Evolutionary conservation across 1,140 invertebrate genomes (phyloP).

Genomic region (Apis dorsata): DNA sequence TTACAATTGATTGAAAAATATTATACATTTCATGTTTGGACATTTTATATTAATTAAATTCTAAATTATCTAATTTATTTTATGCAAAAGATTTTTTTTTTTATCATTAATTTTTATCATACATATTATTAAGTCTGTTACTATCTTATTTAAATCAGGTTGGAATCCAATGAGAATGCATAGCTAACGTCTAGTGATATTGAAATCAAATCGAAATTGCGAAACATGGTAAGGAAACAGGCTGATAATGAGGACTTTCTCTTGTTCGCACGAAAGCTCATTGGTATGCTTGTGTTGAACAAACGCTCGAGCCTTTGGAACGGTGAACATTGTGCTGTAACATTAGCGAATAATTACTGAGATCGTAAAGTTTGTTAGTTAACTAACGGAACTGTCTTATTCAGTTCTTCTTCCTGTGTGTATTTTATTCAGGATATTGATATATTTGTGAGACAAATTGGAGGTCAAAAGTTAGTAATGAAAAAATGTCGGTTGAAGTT

Average conservation of each 20-base stretch:
- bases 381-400: not conserved
- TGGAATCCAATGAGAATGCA: not conserved
- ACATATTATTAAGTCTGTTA: too few species aligned
- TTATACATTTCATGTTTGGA: too few species aligned
- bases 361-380: slow-evolving; percentile 10
- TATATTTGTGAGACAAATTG: too few species aligned
- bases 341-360: slow-evolving; percentile 24
- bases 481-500: too few species aligned
- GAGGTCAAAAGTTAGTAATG: too few species aligned
- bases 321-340: slow-evolving; percentile 5
- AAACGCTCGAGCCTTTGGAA: not conserved
- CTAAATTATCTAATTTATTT: not conserved
- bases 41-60: not conserved
- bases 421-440: too few species aligned
- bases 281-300: slow-evolving; percentile 30
- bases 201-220: not conserved
- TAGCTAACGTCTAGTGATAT: not conserved
- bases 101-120: too few species aligned
- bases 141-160: not conserved
- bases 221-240: not conserved
- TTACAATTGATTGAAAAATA: too few species aligned
- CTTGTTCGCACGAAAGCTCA: slow-evolving; percentile 43
- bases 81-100: not conserved
- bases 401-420: not conserved
- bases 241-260: slow-evolving; percentile 28